Evolutionary conservation across 2,113 vertebrate species (phyloP).

Genomic region (Plecotus auritus): DNA sequence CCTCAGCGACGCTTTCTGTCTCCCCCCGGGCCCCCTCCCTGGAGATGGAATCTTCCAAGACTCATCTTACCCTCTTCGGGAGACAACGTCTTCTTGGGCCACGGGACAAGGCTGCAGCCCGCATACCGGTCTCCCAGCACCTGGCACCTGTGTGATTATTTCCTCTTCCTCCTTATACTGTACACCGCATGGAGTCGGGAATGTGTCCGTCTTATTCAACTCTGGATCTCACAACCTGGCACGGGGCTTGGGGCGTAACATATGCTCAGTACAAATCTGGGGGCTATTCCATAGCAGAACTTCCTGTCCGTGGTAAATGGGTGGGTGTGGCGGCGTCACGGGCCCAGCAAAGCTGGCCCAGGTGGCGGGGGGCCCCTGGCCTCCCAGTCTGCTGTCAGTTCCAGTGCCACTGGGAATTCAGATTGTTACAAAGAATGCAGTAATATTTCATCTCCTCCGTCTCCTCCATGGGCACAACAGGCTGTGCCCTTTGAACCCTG

Average conservation of each 20-base stretch:
- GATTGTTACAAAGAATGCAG: neutral
- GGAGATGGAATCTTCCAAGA: neutral
- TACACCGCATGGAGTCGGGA: neutral
- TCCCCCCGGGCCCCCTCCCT: neutral
- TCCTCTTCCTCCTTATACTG: neutral
- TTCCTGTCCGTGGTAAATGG: neutral
- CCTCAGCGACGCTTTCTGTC: neutral
- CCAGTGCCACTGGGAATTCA: neutral
- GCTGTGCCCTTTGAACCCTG: neutral
- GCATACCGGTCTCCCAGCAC: neutral
- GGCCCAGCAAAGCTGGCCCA: neutral
- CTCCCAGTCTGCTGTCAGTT: neutral
- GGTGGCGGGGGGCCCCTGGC: neutral
- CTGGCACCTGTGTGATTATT: neutral
- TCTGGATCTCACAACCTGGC: neutral
- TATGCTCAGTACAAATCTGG: neutral
- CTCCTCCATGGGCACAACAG: neutral
- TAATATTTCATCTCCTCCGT: neutral
- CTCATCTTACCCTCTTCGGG: neutral
- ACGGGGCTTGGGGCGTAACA: neutral
- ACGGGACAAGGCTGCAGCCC: neutral
- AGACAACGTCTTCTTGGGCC: neutral
- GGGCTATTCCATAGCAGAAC: neutral
- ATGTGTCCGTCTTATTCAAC: neutral
- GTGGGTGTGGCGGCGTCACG: fast-evolving